Base-by-base conservation (phyloP, 2,888 invertebrate species). In the Drosophila antonietae region DNA sequence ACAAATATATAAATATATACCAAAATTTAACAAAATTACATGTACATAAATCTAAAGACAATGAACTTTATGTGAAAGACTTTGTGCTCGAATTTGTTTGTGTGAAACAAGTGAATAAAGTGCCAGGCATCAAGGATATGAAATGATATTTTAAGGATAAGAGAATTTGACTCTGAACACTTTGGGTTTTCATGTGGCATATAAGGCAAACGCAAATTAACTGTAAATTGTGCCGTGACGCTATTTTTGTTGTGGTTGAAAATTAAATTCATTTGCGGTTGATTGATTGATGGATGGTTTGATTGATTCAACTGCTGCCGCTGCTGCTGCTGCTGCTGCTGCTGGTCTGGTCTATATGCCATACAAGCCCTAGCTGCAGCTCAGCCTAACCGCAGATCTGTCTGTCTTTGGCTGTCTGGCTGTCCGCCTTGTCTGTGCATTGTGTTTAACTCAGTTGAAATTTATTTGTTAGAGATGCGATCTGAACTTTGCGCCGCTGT, bases 201-300 rank as follows among this genome's bases (percentile, higher is more conserved):
- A 41, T 39, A 59, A 35, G 31, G n/a, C 20, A 3, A 44, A 66
- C 43, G 55, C 35, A 73, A 73, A 72, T 81, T 73, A 77, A 77
- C 74, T 67, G 66, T 73, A 73, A 77, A 73, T 67, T 80, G 79
- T 83, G 86, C 69, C 68, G 64, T 70, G 73, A 71, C 72, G 66
- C 74, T 69, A 68, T 60, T 66, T 75, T 70, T 75, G 51, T 62
- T 70, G 79, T 71, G 75, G 76, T 64, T 73, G 72, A 69, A 78
- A 80, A 86, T 88, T 82, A 82, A 86, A 88, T 83, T 83, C 74
- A 83, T 82, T 88, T 86, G 84, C 79, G 79, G 51, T 75, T 77
- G 77, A 77, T 75, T 88, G 88, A 86, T 78, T 88, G 86, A 88
- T 86, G 78, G 87, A 83, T 88, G 79, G 86, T 80, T 88, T 80